Conservation (phyloP, 2,797 vertebrate genomes). For the Hybognathus amarus region DNA sequence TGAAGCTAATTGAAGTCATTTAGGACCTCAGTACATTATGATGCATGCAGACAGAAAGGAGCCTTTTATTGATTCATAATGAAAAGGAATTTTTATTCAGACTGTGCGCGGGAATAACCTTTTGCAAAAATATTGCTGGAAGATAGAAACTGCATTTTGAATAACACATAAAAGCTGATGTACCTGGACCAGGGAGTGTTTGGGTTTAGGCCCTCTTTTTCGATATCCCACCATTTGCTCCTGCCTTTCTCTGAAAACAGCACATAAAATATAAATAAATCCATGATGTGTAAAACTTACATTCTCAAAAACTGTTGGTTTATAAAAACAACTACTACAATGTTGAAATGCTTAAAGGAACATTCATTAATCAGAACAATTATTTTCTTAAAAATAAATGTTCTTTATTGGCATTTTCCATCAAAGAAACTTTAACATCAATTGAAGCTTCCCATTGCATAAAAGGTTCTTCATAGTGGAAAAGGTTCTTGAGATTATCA, state of each 20-base stretch:
- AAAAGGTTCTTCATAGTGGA: not conserved
- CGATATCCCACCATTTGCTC: constrained; percentile 96
- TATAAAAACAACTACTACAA: not conserved
- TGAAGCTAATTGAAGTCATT: not conserved
- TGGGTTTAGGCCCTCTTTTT: constrained; percentile 95
- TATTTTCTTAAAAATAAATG: not conserved
- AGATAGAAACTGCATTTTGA: not conserved
- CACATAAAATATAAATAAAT: constrained; percentile 55
- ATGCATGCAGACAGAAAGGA: constrained; percentile 40
- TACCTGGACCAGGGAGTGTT: constrained; percentile 94
- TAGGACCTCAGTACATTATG: constrained; percentile 35
- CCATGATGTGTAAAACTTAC: not conserved
- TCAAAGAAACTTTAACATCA: not conserved
- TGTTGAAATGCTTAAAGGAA: not conserved
- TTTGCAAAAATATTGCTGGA: not conserved
- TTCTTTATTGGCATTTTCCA: not conserved
- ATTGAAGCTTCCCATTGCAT: not conserved
- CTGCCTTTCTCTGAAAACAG: constrained; percentile 87
- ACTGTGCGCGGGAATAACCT: not conserved
- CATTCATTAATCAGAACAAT: not conserved
- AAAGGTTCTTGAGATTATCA: not conserved
- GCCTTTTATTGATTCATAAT: constrained; percentile 40
- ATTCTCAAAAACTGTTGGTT: not conserved
- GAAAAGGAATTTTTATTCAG: constrained; percentile 11
- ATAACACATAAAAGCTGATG: not conserved